Evolutionary conservation across 2,113 vertebrate species (phyloP), one percentile per base, ranked within the genome.

Genomic region (Oryzias melastigma): DNA sequence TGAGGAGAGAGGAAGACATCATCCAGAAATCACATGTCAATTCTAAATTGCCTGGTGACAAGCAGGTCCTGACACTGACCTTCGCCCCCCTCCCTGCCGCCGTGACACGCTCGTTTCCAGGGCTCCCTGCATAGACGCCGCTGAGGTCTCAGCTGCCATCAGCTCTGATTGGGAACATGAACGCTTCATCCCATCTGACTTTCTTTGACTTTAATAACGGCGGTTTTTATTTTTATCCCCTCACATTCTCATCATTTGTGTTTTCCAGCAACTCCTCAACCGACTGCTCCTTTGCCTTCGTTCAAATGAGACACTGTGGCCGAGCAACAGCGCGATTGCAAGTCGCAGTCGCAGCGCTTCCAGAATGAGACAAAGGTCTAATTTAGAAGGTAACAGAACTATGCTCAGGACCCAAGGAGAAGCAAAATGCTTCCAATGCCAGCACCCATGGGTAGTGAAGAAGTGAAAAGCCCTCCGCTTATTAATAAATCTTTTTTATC

Each of bases 21-120:
- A 62, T 41, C 56, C 72, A 65, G 45, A 40, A 62, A 77, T 85
- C 79, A 88, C 58, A 40, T 83, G 82, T 85, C 80, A 82, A 50
- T 73, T 68, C 46, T 41, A 71, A 86, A 82, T 46, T 55, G 56
- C 16, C 35, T 50, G 12, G 65, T 77, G 85, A 85, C 85, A 85
- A 56, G 77, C 12, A 64, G 62, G 58, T 58, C 44, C 35, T 7
- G 41, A 73, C 59, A 48, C 58, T 68, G 82, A 80, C 78, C 86
- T 62, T 27, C 3, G 14, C 44, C 47, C 55, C 22, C 52, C 18
- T 22, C 58, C 58, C 85, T 78, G 62, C 59, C 70, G 73, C 22
- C 45, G 16, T 15, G 35, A 46, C 62, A 19, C 16, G 52, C 18
- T 43, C 3, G 18, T 17, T 35, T 35, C 35, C 35, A 12, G 35